Percentiles rank a stretch among this genome's conserved stretches.
Conservation (phyloP, 2,797 vertebrate species). For the Pangasius larnaudii region DNA sequence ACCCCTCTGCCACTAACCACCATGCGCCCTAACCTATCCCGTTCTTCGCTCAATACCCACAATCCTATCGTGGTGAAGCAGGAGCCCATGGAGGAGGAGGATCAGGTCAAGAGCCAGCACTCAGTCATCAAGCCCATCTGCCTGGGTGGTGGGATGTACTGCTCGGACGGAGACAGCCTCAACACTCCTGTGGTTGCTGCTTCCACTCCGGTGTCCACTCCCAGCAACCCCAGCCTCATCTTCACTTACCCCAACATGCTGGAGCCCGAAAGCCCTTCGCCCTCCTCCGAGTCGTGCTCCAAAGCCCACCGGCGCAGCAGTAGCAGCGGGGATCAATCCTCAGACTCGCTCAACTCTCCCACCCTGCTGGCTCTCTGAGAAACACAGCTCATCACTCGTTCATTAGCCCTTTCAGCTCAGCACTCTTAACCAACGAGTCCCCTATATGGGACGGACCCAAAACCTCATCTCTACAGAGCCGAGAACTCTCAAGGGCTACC, state of each 20-base stretch:
- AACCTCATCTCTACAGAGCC: slow-evolving; percentile 63
- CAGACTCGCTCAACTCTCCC: slow-evolving; percentile 99
- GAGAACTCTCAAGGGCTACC: slow-evolving; percentile 79
- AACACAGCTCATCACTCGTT: background rate
- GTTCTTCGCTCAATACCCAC: slow-evolving; percentile 68
- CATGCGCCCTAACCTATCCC: slow-evolving; percentile 74
- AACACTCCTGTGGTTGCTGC: slow-evolving; percentile 96
- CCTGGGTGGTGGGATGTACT: slow-evolving; percentile 85
- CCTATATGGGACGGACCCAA: slow-evolving; percentile 67
- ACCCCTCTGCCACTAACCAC: slow-evolving; percentile 78
- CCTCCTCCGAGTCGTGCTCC: slow-evolving; percentile 97
- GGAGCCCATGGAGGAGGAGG: slow-evolving; percentile 84
- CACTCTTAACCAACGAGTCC: slow-evolving; percentile 48
- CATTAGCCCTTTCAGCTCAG: slow-evolving; percentile 2
- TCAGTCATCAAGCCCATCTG: slow-evolving; percentile 99
- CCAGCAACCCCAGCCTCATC: slow-evolving; percentile 90
- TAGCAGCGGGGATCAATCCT: slow-evolving; percentile 98
- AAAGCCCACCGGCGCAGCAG: slow-evolving; percentile 98
- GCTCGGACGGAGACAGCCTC: slow-evolving; percentile 94
- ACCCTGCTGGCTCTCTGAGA: slow-evolving; percentile 96
- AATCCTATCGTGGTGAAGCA: slow-evolving; percentile 93
- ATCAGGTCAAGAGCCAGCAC: slow-evolving; percentile 81
- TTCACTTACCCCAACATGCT: slow-evolving; percentile 97
- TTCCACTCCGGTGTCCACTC: slow-evolving; percentile 93
- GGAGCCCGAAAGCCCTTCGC: slow-evolving; percentile 95